Base-by-base conservation (phyloP, 2,113 vertebrate genomes). In the Pseudonaja textilis region DNA sequence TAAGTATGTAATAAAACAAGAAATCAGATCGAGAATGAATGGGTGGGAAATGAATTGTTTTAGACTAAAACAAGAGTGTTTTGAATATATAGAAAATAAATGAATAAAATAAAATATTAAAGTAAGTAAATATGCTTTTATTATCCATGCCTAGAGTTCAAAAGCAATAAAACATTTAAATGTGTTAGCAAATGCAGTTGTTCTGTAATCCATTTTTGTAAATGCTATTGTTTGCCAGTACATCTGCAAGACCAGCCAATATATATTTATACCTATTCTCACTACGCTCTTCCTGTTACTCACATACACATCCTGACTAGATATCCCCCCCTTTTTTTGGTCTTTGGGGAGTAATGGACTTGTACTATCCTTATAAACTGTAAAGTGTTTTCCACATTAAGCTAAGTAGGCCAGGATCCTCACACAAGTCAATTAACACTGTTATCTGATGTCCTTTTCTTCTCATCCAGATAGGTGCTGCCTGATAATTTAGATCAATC, bases 271-370 rank as follows among this genome's bases (percentile, higher is more conserved):
- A 14, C 11, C 55, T 34, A 54, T 56, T n/a, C n/a, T 47, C 56
- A 89, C 14, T 55, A 26, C 10, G 25, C 47, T 20, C 85, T 4
- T 25, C n/a, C 25, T 42, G 14, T 34, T 25, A 50, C 90, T 45
- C 39, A 4, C 26, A 50, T 26, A 6, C 29, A 69, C 55, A 55
- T 57, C 90, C 54, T 85, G 42, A 50, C 88, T 88, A 93, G 81
- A 92, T 92, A 91, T 87, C 47, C 59, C 56, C 12, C 29, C 26
- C 3, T 89, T 18, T 50, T 50, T 22, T 88, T 74, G 26, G 16
- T 5, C 22, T 87, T 92, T 89, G 16, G 54, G 74, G 74, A 42
- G 34, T 92, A 93, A 92, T 93, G 91, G 87, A 85, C 93, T 93
- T 93, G 56, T 23, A 61, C 29, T 47, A 39, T 89, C 55, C 26